These are phyloP conservation scores for Micrasema longulum DNA, from an alignment of 1,140 invertebrate genomes.

Conservation along the genomic window DNA sequence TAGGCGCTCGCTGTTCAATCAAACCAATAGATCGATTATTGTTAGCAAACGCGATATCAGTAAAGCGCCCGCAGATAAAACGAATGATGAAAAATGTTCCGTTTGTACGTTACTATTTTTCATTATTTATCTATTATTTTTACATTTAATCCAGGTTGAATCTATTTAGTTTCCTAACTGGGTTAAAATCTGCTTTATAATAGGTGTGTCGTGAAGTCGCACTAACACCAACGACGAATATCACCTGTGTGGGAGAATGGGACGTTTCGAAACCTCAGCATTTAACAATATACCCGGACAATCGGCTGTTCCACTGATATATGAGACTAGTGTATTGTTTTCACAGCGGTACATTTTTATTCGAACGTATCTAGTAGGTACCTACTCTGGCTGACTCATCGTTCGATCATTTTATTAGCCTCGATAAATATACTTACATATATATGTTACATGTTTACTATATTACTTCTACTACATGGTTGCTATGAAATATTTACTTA, in stretches of 20 bases:
- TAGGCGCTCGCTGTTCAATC: constrained; percentile 18
- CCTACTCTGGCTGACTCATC: constrained; percentile 10
- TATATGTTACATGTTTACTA: too few relatives aligned
- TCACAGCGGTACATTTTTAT: constrained; percentile 19
- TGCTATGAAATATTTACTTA: too few relatives aligned
- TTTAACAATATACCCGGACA: not conserved
- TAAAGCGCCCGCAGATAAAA: too few relatives aligned
- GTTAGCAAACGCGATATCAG: not conserved
- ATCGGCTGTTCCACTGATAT: constrained; percentile 15
- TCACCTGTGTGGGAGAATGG: not conserved
- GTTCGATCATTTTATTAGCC: not conserved
- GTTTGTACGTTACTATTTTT: too few relatives aligned
- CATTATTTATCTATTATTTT: too few relatives aligned
- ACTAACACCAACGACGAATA: not conserved
- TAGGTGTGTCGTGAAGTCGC: not conserved
- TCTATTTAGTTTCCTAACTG: too few relatives aligned
- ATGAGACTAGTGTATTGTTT: constrained; percentile 29
- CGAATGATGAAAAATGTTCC: too few relatives aligned
- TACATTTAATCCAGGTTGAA: too few relatives aligned
- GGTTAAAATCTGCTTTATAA: not conserved
- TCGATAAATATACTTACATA: too few relatives aligned
- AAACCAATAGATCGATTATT: constrained; percentile 25
- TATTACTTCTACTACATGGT: too few relatives aligned
- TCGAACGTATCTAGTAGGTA: not conserved
- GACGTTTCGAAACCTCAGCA: constrained; percentile 16